Evolutionary conservation across 2,888 invertebrate species (phyloP).

Genomic region (Caenorhabditis sp.): DNA sequence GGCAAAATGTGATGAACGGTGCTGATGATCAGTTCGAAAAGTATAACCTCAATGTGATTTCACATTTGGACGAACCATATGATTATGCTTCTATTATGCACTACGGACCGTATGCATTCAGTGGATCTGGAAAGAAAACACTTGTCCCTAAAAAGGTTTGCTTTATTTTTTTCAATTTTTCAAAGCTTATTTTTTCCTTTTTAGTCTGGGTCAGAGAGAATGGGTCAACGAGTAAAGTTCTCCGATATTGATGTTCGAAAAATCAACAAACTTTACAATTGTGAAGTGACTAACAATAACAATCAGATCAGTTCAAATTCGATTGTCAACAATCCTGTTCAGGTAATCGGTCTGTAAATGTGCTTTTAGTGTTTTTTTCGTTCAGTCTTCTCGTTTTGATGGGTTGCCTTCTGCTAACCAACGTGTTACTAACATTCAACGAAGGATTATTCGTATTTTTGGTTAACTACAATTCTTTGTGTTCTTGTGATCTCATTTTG

Average conservation of each 20-base stretch:
- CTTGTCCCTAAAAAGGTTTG: slow-evolving; percentile 67
- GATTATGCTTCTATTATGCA: slow-evolving; percentile 70
- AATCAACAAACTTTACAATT: slow-evolving; percentile 72
- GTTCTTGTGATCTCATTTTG: slow-evolving; percentile 1
- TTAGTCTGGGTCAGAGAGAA: slow-evolving; percentile 65
- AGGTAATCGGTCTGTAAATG: slow-evolving; percentile 13
- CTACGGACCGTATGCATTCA: slow-evolving; percentile 70
- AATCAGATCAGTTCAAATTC: slow-evolving; percentile 37
- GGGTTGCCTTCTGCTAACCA: slow-evolving; percentile 29
- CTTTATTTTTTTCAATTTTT: background rate
- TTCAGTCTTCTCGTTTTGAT: slow-evolving; percentile 39
- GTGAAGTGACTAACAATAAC: slow-evolving; percentile 47
- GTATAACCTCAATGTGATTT: slow-evolving; percentile 64
- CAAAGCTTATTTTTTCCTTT: slow-evolving; percentile 2
- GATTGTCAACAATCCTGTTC: slow-evolving; percentile 26
- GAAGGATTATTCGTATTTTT: slow-evolving; percentile 40
- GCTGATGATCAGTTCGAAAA: slow-evolving; percentile 71
- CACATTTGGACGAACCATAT: slow-evolving; percentile 62
- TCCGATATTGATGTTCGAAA: slow-evolving; percentile 72
- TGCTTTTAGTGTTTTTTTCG: slow-evolving; percentile 3
- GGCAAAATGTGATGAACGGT: slow-evolving; percentile 71
- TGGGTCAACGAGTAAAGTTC: slow-evolving; percentile 72
- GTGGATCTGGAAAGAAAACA: slow-evolving; percentile 65
- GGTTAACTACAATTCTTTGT: slow-evolving; percentile 17
- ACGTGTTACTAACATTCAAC: slow-evolving; percentile 26